A percentile compares a stretch with the other conserved stretches of the same genome.
Conservation (phyloP, 2,797 vertebrate species). For the Myotis vivesi region DNA sequence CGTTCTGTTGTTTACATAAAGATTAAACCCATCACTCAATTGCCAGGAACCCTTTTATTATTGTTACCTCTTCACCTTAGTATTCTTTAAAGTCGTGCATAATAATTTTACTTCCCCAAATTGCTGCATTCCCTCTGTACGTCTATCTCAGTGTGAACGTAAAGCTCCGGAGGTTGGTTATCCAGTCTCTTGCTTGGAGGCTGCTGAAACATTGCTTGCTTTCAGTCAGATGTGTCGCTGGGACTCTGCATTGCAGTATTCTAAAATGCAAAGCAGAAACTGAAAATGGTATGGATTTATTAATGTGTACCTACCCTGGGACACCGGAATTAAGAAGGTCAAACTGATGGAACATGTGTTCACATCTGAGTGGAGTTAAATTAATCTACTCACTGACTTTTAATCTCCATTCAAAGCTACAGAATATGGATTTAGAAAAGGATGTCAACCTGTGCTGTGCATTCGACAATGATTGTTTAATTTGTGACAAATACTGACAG, state of each 20-base stretch:
- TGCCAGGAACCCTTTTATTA: not conserved
- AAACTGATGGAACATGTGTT: not conserved
- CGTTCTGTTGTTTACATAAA: not conserved
- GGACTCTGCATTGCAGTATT: not conserved
- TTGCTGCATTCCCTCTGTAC: not conserved
- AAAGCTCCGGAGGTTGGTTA: not conserved
- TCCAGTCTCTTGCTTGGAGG: not conserved
- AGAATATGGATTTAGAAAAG: constrained; percentile 20
- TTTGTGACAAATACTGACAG: not conserved
- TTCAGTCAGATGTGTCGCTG: not conserved
- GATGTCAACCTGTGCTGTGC: not conserved
- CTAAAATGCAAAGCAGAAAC: not conserved
- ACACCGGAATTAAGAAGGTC: not conserved
- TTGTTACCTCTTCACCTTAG: not conserved
- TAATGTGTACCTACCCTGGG: not conserved
- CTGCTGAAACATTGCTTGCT: not conserved
- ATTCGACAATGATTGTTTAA: not conserved
- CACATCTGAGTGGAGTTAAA: constrained; percentile 25
- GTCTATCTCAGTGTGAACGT: not conserved
- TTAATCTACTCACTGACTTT: constrained; percentile 23
- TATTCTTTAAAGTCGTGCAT: not conserved
- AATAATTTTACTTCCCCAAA: not conserved
- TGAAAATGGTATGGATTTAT: not conserved
- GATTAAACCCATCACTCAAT: not conserved
- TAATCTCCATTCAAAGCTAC: constrained; percentile 37